These are phyloP conservation scores for Centropus unirufus DNA, from an alignment of 2,113 vertebrate genomes.

Conservation along the genomic window DNA sequence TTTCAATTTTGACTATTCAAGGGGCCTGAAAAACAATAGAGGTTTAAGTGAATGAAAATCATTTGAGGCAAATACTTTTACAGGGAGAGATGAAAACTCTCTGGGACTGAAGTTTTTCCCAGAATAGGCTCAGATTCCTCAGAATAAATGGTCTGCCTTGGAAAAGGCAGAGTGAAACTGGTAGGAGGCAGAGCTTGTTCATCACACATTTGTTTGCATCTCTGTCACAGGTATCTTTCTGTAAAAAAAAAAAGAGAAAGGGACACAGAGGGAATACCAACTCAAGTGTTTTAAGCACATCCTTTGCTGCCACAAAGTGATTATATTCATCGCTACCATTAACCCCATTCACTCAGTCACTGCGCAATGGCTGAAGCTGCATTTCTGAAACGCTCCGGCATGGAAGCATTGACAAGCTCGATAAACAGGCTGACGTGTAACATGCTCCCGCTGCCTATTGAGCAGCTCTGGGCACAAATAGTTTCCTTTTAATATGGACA, in stretches of 20 bases:
- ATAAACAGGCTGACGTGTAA: slow-evolving; percentile 45
- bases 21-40: not conserved
- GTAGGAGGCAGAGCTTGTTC: not conserved
- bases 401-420: not conserved
- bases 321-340: slow-evolving; percentile 4
- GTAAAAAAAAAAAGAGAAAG: not conserved
- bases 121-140: not conserved
- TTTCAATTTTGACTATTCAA: not conserved
- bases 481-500: slow-evolving; percentile 65
- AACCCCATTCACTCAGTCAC: slow-evolving; percentile 51
- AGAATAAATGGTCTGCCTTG: not conserved
- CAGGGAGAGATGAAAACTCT: not conserved
- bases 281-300: not conserved
- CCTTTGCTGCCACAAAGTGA: slow-evolving; percentile 20
- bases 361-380: slow-evolving; percentile 13
- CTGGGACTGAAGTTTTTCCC: not conserved
- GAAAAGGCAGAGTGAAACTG: not conserved
- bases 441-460: slow-evolving; percentile 11
- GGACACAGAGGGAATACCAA: not conserved
- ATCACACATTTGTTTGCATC: not conserved
- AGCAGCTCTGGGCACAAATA: slow-evolving; percentile 46
- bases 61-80: not conserved
- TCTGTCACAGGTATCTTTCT: not conserved
- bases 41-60: not conserved
- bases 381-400: not conserved